Base-by-base conservation (phyloP, 2,888 invertebrate genomes). In the Liposcelis brunnea region DNA sequence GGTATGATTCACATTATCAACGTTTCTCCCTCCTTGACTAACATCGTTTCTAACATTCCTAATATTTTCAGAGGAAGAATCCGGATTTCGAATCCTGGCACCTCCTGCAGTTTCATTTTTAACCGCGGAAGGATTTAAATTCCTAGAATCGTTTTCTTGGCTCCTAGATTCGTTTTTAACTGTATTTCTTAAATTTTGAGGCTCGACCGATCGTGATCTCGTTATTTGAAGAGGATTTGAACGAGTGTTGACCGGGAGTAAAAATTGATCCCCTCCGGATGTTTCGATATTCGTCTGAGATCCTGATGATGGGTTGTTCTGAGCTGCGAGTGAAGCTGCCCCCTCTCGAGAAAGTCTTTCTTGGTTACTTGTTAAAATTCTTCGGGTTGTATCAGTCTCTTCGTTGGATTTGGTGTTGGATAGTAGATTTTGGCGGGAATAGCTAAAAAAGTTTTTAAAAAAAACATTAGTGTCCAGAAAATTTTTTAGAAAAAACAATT, bases 341-440 rank as follows among this genome's bases (percentile, higher is more conserved):
- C 26, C 26, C 8, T 26, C 26, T 26, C 26, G 4, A 26, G 26
- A 6, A 6, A 26, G 4, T 8, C 26, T 26, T 26, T 26, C 26
- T 26, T 26, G 26, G 26, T 26, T 26, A 8, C 26, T 26, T 26
- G 26, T 26, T 26, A 26, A 26, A 6, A 26, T 26, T 8, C 26
- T 16, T 21, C 16, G 4, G 6, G 31, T 2, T 18, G 68, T 62
- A 46, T 68, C 64, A 2, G 63, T 61, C 46, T 71, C 74, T 53
- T 80, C 80, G 57, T 78, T 80, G 55, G 77, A 79, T 64, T 85
- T 85, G 58, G 72, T 72, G 57, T 65, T 72, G 45, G 83, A 84
- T 38, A 89, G 70, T 48, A 87, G 72, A 63, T 89, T 89, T 67
- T 89, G 89, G 44, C 87, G 76, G 32, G 89, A 87, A 62, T 89